phyloP scores from a whole-genome alignment of 2,113 vertebrate species.

The Octodon degus region DNA sequence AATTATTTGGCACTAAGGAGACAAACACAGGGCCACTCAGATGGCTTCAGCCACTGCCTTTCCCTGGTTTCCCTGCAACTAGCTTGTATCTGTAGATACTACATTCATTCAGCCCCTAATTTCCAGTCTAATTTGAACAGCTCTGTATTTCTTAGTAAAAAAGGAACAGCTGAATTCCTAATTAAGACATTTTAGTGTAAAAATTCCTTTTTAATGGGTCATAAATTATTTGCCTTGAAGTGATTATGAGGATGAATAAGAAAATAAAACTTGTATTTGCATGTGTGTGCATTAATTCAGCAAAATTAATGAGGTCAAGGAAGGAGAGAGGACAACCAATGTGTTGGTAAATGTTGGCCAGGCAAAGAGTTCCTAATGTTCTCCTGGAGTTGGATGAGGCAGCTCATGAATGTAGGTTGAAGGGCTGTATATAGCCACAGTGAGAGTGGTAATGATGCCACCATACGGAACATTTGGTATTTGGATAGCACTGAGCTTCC shows the following conservation, averaged over 20 bases:
- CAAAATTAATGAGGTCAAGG: slow-evolving; percentile 27
- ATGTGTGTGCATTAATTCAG: not conserved
- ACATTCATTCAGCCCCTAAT: not conserved
- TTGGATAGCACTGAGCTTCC: slow-evolving; percentile 58
- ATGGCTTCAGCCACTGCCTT: not conserved
- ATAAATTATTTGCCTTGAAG: slow-evolving; percentile 32
- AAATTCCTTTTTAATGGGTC: slow-evolving; percentile 34
- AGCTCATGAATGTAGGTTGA: not conserved
- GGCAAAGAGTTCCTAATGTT: not conserved
- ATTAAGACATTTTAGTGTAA: slow-evolving; percentile 54
- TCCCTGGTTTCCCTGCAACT: not conserved
- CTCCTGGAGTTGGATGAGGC: not conserved
- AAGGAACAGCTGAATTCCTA: slow-evolving; percentile 54
- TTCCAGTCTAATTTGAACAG: slow-evolving; percentile 44
- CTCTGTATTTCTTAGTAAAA: slow-evolving; percentile 51
- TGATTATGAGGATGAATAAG: slow-evolving; percentile 2
- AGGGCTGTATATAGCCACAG: fast-evolving
- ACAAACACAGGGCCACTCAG: no score
- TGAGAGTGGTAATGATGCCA: not conserved
- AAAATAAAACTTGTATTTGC: slow-evolving; percentile 42
- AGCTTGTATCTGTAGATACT: not conserved
- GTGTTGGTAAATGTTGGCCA: slow-evolving; percentile 2
- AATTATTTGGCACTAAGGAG: not conserved
- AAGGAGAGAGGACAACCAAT: not conserved
- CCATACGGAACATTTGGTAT: slow-evolving; percentile 55